Conservation (phyloP, 2,113 vertebrate species). For the Bubo bubo region DNA sequence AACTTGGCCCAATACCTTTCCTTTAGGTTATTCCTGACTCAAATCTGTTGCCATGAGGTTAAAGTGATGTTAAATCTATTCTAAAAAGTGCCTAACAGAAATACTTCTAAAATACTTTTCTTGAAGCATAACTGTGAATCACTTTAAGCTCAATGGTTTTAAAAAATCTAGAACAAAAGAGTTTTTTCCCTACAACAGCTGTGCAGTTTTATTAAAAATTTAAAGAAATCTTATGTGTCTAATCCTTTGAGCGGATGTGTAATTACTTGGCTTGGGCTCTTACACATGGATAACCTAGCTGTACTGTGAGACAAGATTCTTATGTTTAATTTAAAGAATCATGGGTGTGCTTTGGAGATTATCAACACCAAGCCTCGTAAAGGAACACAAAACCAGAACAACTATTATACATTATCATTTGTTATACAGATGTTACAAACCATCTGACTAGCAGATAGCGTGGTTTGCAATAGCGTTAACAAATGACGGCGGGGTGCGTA, state of each 20-base stretch:
- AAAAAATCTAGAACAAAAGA: conserved; percentile 72
- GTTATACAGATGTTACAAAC: conserved; percentile 52
- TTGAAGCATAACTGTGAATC: conserved; percentile 59
- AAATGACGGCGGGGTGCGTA: not conserved
- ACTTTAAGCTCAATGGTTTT: conserved; percentile 64
- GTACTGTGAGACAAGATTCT: conserved; percentile 66
- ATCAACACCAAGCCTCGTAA: conserved; percentile 54
- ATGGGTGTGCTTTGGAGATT: conserved; percentile 64
- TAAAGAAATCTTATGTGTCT: conserved; percentile 76
- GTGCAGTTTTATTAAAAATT: conserved; percentile 79
- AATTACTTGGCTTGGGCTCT: conserved; percentile 75
- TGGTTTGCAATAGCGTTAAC: not conserved
- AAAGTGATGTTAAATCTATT: conserved; percentile 33
- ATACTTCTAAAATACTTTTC: conserved; percentile 58
- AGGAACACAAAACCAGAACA: conserved; percentile 57
- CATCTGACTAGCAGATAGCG: conserved; percentile 31
- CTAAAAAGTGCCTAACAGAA: conserved; percentile 43
- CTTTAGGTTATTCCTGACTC: conserved; percentile 1
- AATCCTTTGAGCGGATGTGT: conserved; percentile 74
- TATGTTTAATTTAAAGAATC: conserved; percentile 77
- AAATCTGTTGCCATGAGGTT: not conserved
- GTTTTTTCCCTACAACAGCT: conserved; percentile 72
- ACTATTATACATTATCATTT: conserved; percentile 50
- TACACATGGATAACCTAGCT: conserved; percentile 69
- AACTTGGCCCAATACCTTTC: not conserved